These are phyloP conservation scores for Holothuria glaberrima DNA, from an alignment of 35 echinoderm and acorn worm genomes.

Conservation along the genomic window DNA sequence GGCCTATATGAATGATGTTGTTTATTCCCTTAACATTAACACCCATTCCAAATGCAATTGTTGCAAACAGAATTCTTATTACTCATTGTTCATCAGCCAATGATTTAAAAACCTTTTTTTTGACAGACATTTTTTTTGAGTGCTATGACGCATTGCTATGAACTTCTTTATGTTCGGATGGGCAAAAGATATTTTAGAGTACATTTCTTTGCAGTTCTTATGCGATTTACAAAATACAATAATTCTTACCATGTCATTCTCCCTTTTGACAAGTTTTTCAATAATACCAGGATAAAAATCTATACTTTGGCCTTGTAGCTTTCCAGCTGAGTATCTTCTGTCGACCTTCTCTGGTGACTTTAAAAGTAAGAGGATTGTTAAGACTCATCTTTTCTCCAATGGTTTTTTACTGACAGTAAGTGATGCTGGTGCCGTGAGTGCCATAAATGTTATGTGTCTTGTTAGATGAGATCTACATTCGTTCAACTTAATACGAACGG, in stretches of 20 bases:
- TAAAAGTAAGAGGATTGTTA: constrained; percentile 15
- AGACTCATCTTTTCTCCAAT: constrained; percentile 32
- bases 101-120: constrained; percentile 41
- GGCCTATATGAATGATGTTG: constrained; percentile 55
- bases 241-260: background rate
- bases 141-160: constrained; percentile 48
- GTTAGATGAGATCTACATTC: constrained; percentile 29
- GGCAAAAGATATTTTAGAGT: constrained; percentile 21
- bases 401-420: background rate
- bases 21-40: constrained; percentile 54
- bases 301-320: constrained; percentile 32
- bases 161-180: background rate
- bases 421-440: constrained; percentile 65
- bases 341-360: constrained; percentile 48
- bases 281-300: constrained; percentile 34
- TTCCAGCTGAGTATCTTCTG: constrained; percentile 24
- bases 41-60: constrained; percentile 69
- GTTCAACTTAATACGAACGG: constrained; percentile 18
- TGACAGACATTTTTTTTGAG: background rate
- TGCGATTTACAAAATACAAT: constrained; percentile 60
- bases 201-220: constrained; percentile 42
- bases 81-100: constrained; percentile 47
- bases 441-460: constrained; percentile 46
- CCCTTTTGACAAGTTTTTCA: constrained; percentile 34
- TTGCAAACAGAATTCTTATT: constrained; percentile 59